Percentiles rank a stretch among this genome's conserved stretches.
Evolutionary conservation across 2,113 vertebrate species (phyloP).

Genomic region (Amblyornis subalaris): DNA sequence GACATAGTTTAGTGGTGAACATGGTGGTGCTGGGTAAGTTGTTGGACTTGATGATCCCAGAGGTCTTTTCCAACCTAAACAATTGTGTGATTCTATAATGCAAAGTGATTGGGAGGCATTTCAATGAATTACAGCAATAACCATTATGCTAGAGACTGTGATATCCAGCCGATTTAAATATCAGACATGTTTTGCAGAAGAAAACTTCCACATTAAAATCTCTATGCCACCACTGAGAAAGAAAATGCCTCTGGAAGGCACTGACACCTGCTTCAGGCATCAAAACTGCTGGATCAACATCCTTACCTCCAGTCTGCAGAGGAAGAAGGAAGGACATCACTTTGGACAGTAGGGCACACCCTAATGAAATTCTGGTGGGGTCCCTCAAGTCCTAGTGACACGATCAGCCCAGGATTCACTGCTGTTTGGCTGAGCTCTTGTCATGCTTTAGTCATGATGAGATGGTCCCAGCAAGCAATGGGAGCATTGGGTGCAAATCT

Average conservation of each 20-base stretch:
- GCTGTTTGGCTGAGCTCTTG: neutral
- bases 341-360: neutral
- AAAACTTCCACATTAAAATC: neutral
- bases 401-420: neutral
- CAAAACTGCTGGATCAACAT: neutral
- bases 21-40: neutral
- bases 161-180: neutral
- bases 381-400: neutral
- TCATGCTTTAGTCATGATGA: neutral
- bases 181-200: neutral
- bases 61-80: neutral
- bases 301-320: neutral
- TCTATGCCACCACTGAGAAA: neutral
- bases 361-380: neutral
- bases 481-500: neutral
- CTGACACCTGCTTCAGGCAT: neutral
- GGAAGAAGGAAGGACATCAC: neutral
- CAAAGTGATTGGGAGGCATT: neutral
- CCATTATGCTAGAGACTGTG: neutral
- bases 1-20: neutral
- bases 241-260: neutral
- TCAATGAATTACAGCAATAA: neutral
- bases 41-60: neutral
- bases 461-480: neutral
- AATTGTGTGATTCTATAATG: neutral